A percentile compares a stretch with the other conserved stretches of the same genome.
Evolutionary conservation across 2,113 vertebrate species (phyloP).

Genomic region (rabbit (Oryctolagus cuniculus)): mOryCun1.1 NC_091438.1:29525001-29525500

Average conservation of each 20-base stretch:
- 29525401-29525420: neutral
- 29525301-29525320: neutral
- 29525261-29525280: neutral
- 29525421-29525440: neutral
- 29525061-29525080: constrained; percentile 18
- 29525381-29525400: neutral
- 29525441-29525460: neutral
- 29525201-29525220: no score
- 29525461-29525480: no score
- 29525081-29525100: neutral
- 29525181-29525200: no score
- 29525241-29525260: neutral
- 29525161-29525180: no score
- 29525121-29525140: neutral
- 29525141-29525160: neutral
- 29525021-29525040: neutral
- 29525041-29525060: neutral
- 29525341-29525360: neutral
- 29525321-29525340: neutral
- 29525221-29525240: neutral
- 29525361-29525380: neutral
- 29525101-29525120: neutral
- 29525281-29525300: neutral
- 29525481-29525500: no score
- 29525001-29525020: neutral